Base-by-base conservation (phyloP, 2,113 vertebrate species). In the Brevimyrus niger region DNA sequence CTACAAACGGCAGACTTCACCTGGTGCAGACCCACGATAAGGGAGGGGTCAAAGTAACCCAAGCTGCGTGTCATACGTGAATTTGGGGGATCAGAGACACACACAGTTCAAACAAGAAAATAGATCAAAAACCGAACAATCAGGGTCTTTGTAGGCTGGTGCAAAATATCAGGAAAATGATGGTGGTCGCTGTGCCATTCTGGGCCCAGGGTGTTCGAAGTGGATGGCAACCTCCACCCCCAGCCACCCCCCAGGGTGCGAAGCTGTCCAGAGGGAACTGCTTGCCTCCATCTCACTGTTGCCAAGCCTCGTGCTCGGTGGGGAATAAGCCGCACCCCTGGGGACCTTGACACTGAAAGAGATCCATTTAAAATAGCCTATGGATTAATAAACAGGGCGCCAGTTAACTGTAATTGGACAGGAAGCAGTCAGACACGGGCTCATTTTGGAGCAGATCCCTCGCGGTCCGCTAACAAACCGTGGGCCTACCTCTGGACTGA, bases 401-500 rank as follows among this genome's bases (percentile, higher is more conserved):
- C 91, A 92, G 89, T 91, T 92, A 83, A 87, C 38, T 90, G 90
- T 90, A 85, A 89, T 90, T 92, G 90, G 92, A 90, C 90, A 92
- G 47, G 91, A 61, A 87, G 2, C 88, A 91, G 91, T 91, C 86
- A 92, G 84, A 90, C 88, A 90, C 88, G 86, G 73, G 90, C 91
- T 91, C 87, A 87, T 89, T 89, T 92, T 69, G 61, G 91, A 91
- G 89, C 83, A 90, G 91, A 89, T 88, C 90, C 23, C 88, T 80
- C 61, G 42, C 91, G 88, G 48, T 91, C 50, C n/a, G 50, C 91
- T 92, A 91, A 86, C 90, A 90, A 91, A 90, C 90, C 76, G 31
- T 69, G 8, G 91, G 91, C 91, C 92, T 92, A 91, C 91, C 92
- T 94, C 94, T 92, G 93, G 91, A 92, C 90, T 88, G 88, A 83